Evolutionary conservation across 2,113 vertebrate species (phyloP), one percentile per base, ranked within the genome.

Genomic region (Patagioenas fasciata): DNA sequence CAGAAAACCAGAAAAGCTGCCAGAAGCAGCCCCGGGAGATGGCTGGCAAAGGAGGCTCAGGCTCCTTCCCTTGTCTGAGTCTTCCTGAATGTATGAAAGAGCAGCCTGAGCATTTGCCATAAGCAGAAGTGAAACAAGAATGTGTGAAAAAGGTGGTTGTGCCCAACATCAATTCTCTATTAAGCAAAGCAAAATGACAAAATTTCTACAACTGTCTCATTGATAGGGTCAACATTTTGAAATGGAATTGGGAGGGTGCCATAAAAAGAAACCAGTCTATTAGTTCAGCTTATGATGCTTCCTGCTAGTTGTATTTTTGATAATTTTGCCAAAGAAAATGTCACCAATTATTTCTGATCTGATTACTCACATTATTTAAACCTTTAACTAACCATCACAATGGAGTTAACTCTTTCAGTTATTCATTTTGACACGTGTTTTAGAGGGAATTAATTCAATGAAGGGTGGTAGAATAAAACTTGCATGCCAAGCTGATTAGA

Each of bases 271-370:
- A 86, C 25, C 48, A 70, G 23, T 38, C 66, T 82, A 47, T 81
- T 78, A 85, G 85, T 95, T 96, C 91, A 81, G 25, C 24, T 84
- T 96, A 73, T 61, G 72, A 44, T 91, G 47, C 34, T 95, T 95
- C 80, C 88, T 91, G 80, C 38, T 83, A 71, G 93, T 57, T 84
- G 77, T 72, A 80, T 80, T 95, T 92, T 71, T 80, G 75, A 96
- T 82, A 95, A 78, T 84, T 95, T 93, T 96, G 50, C 66, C 66
- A 91, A 94, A 89, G 69, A 96, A 93, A 95, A 81, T 85, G 25
- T 75, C 40, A 16, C 69, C 15, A 88, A 72, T 80, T 93, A 73
- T 95, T 90, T 95, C 84, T 66, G 92, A 31, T 62, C 1, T 4
- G 73, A 80, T 72, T 93, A 75, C 74, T 93, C 50, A 78, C 20